Evolutionary conservation across 2,113 vertebrate species (phyloP), one percentile per base, ranked within the genome.

Genomic region (Notarius lentiginosus): DNA sequence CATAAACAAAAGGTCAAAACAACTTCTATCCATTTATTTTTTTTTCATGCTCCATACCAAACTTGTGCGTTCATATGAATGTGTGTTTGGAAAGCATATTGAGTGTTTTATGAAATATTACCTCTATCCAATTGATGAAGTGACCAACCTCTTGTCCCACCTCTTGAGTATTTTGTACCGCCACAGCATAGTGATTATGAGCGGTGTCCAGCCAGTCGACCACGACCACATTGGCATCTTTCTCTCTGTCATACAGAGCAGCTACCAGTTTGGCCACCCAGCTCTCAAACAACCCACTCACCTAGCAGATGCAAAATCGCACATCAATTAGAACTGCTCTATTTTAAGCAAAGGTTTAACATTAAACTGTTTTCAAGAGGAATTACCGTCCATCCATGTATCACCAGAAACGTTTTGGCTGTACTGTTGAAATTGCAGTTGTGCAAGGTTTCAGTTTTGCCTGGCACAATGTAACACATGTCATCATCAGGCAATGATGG

Each of bases 121-220:
- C 95, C 94, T 96, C 91, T 1, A 96, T 89, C 95, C 95, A 96
- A 89, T 95, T 93, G 4, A 96, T 94, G 90, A 96, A 95, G 84
- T 60, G 89, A 0, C 93, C 94, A 2, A 95, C 90, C 87, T 95
- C 94, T 73, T 89, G 92, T 65, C 95, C 95, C 88, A 95, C 95
- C 18, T 87, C 89, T 90, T 92, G 91, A 53, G 95, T 96, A 65
- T 94, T 95, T 86, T 94, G 92, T 68, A 95, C 95, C 0, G 95
- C 95, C 1, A 95, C 89, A 61, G 92, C 86, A 70, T 96, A 96
- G 89, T 96, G 95, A 86, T 95, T 94, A 91, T 96, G 95, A 2
- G 95, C 95, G 0, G 63, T 91, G 85, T n/a, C 79, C 83, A 96
- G 94, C 95, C 95, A 96, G 88, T 96, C 95, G 87, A 96, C 95